Conservation (phyloP, 2,113 vertebrate genomes). For the Oxyura jamaicensis region DNA sequence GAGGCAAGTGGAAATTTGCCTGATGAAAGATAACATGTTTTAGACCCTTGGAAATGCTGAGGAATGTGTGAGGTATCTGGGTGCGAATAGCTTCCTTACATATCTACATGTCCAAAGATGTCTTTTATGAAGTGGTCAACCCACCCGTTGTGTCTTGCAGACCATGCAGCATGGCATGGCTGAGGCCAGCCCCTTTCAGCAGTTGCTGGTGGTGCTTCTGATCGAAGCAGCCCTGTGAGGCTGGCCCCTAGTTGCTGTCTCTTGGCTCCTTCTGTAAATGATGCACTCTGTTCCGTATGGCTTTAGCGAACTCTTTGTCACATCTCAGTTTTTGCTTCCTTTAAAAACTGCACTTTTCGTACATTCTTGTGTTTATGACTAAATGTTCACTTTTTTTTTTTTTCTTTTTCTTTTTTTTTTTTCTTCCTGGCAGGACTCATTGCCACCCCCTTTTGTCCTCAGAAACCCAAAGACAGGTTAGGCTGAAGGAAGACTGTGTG, state of each 20-base stretch:
- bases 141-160: background rate
- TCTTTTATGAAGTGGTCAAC: background rate
- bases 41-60: background rate
- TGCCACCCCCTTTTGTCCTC: constrained; percentile 12
- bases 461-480: constrained; percentile 43
- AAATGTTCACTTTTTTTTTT: background rate
- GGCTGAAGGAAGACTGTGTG: constrained; percentile 24
- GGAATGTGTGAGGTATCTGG: background rate
- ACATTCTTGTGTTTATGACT: background rate
- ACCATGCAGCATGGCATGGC: background rate
- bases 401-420: background rate
- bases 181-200: background rate
- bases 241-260: background rate
- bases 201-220: background rate
- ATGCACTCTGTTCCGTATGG: background rate
- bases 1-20: constrained; percentile 23
- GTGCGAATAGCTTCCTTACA: background rate
- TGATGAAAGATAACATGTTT: background rate
- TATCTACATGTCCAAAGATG: background rate
- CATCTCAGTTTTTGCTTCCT: background rate
- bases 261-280: background rate
- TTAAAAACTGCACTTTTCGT: background rate
- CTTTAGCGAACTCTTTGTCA: background rate
- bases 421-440: background rate
- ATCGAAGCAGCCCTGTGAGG: background rate